Evolutionary conservation across 2,797 vertebrate species (phyloP).

Genomic region (Euthynnus affinis): DNA sequence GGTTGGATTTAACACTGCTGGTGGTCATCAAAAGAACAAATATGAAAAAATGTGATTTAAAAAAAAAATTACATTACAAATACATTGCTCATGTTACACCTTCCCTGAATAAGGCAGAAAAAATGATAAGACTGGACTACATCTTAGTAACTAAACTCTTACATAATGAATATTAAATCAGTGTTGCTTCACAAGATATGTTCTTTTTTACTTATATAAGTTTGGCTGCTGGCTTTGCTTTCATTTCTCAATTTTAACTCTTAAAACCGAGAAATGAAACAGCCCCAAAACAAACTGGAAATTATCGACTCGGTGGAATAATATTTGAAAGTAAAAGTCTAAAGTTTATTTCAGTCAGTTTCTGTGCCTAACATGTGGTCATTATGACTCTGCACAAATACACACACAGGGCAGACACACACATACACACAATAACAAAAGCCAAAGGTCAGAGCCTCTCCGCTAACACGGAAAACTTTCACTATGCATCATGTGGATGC

Average conservation of each 20-base stretch:
- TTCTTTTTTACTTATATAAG: background rate
- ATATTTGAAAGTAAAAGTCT: background rate
- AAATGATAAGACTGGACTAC: background rate
- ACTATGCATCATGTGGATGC: slow-evolving; percentile 1
- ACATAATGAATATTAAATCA: background rate
- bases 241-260: slow-evolving; percentile 16
- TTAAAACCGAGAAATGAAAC: slow-evolving; percentile 24
- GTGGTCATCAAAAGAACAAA: background rate
- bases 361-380: background rate
- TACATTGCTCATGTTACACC: background rate
- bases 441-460: slow-evolving; percentile 11
- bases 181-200: too few species aligned
- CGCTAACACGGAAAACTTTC: slow-evolving; percentile 5
- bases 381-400: too few species aligned
- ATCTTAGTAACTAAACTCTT: background rate
- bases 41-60: background rate
- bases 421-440: background rate
- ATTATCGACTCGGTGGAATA: background rate
- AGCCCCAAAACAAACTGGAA: background rate
- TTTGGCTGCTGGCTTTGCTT: slow-evolving; percentile 2
- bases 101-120: background rate
- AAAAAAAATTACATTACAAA: background rate
- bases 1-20: background rate
- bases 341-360: background rate
- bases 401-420: background rate